phyloP scores from a whole-genome alignment of 2,797 vertebrate genomes.

The Potorous gilbertii region DNA sequence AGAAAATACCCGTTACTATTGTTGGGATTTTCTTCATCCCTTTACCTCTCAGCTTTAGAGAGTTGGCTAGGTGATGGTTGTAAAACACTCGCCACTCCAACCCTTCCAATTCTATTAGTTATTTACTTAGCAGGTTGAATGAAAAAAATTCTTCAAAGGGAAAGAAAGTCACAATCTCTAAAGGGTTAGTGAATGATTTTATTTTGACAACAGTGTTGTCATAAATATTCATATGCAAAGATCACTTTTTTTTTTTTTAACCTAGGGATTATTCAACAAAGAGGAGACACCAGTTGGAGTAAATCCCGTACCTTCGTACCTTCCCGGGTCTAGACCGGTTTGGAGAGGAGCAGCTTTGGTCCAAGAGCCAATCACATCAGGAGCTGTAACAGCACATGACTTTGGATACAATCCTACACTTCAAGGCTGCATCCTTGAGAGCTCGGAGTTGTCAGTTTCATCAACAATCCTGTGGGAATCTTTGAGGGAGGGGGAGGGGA shows the following conservation, averaged over 20 bases:
- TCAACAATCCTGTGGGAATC: conserved; percentile 28
- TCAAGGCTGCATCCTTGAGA: conserved; percentile 30
- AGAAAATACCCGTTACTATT: background rate
- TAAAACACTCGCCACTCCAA: background rate
- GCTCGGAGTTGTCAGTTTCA: background rate
- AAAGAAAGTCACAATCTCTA: conserved; percentile 75
- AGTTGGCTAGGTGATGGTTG: background rate
- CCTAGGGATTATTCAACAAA: conserved; percentile 64
- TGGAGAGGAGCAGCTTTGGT: conserved; percentile 76
- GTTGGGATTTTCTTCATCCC: background rate
- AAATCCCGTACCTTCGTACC: conserved; percentile 53
- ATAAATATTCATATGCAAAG: conserved; percentile 80
- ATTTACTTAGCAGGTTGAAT: background rate
- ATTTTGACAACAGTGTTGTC: conserved; percentile 79
- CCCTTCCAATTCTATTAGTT: background rate
- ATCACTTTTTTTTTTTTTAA: conserved; percentile 67
- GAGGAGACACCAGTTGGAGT: conserved; percentile 69
- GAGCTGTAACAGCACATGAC: conserved; percentile 64
- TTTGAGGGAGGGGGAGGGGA: background rate
- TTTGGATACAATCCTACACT: conserved; percentile 61
- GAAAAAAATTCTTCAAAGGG: conserved; percentile 67
- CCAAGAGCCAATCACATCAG: conserved; percentile 73
- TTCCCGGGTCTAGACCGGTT: conserved; percentile 40
- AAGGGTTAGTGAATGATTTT: conserved; percentile 75
- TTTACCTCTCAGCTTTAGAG: background rate